phyloP scores from a whole-genome alignment of 2,888 invertebrate species.

The Amiota communis region DNA sequence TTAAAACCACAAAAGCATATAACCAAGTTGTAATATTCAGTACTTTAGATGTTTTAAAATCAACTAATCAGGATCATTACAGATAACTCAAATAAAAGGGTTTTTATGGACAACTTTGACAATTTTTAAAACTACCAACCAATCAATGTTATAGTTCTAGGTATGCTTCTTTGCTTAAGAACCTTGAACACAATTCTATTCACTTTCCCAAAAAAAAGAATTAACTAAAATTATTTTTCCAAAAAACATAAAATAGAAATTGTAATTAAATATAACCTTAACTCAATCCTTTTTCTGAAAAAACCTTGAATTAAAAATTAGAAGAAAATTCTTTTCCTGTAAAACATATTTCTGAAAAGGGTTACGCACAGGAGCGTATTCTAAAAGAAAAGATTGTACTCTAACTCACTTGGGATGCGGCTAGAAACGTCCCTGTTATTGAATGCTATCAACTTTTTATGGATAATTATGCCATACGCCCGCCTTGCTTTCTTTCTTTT shows the following conservation, averaged over 20 bases:
- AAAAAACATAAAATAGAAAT: neutral
- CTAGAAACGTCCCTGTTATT: slow-evolving; percentile 6
- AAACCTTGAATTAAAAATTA: neutral
- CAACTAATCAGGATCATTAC: too few relatives aligned
- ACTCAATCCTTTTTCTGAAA: neutral
- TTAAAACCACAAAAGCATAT: too few relatives aligned
- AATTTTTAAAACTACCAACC: too few relatives aligned
- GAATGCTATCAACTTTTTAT: slow-evolving; percentile 7
- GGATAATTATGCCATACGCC: slow-evolving; percentile 9
- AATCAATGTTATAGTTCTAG: too few relatives aligned
- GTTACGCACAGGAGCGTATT: slow-evolving; percentile 18
- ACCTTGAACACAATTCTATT: slow-evolving; percentile 13
- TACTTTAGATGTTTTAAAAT: too few relatives aligned
- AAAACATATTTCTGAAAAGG: neutral
- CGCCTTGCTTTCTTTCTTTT: too few relatives aligned
- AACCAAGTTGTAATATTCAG: too few relatives aligned
- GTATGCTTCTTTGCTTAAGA: neutral
- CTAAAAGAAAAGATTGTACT: neutral
- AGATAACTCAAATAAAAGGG: too few relatives aligned
- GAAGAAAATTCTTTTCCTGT: too few relatives aligned
- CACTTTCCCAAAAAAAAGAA: slow-evolving; percentile 1
- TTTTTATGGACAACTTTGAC: too few relatives aligned
- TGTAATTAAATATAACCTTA: neutral
- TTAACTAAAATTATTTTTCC: neutral
- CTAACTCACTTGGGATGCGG: neutral